phyloP scores from a whole-genome alignment of 2,888 invertebrate genomes.

The Esperia sulphurella region DNA sequence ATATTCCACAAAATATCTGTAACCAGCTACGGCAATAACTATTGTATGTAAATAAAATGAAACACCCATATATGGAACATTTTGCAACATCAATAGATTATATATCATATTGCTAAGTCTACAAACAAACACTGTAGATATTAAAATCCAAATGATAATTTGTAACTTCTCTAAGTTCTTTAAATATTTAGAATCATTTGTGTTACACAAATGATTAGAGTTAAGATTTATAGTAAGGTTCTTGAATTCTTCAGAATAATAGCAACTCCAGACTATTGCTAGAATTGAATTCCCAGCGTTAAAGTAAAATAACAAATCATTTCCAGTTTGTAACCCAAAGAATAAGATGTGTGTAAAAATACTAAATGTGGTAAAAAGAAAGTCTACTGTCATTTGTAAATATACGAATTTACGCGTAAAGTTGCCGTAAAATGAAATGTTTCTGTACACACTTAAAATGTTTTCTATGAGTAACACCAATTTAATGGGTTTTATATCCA shows the following conservation, averaged over 20 bases:
- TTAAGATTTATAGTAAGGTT: not conserved
- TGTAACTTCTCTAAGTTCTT: not conserved
- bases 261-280: not conserved
- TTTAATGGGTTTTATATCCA: not conserved
- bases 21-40: not conserved
- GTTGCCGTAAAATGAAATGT: constrained; percentile 15
- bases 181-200: not conserved
- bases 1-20: not conserved
- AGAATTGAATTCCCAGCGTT: not conserved
- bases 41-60: too few relatives aligned
- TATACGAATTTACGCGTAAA: constrained; percentile 14
- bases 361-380: not conserved
- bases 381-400: not conserved
- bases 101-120: too few relatives aligned
- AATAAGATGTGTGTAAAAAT: not conserved
- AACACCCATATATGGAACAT: too few relatives aligned
- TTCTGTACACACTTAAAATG: not conserved
- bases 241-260: not conserved
- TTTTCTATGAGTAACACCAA: not conserved
- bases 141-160: not conserved
- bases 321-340: not conserved
- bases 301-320: not conserved
- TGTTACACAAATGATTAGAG: not conserved
- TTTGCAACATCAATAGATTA: too few relatives aligned
- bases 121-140: too few relatives aligned